phyloP scores from a whole-genome alignment of 2,888 invertebrate genomes.

The Labia minor region DNA sequence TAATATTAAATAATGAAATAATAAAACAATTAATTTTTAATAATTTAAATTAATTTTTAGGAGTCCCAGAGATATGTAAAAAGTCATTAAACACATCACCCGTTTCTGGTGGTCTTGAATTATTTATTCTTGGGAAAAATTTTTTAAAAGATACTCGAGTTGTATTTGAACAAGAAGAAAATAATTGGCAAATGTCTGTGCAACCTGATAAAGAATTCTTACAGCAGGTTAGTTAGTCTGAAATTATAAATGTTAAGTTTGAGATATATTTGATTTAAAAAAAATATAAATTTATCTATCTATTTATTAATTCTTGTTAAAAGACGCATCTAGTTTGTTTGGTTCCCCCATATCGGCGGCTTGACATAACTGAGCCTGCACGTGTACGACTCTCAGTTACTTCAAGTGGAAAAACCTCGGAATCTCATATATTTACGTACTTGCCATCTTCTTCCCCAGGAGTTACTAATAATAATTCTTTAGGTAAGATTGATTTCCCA shows the following conservation, averaged over 20 bases:
- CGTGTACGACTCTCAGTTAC: constrained; percentile 66
- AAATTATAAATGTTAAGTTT: no score
- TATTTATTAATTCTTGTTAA: no score
- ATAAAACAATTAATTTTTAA: constrained; percentile 19
- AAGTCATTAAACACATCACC: constrained; percentile 73
- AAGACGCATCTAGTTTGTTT: constrained; percentile 82
- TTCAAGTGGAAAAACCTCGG: constrained; percentile 77
- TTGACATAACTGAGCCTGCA: constrained; percentile 58
- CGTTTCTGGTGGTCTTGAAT: constrained; percentile 67
- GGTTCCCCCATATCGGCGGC: constrained; percentile 63
- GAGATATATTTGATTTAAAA: no score
- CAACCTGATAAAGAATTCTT: constrained; percentile 78
- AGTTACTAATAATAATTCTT: background rate
- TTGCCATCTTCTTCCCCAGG: constrained; percentile 41
- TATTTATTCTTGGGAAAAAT: constrained; percentile 83
- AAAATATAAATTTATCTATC: constrained; percentile 19
- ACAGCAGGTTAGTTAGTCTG: constrained; percentile 52
- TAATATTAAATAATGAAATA: constrained; percentile 17
- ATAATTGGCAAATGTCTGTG: constrained; percentile 67
- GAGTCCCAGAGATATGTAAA: constrained; percentile 83
- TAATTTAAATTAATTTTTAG: constrained; percentile 50
- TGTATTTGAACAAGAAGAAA: constrained; percentile 49
- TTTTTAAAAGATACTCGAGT: constrained; percentile 83
- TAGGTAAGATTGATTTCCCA: background rate
- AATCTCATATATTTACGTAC: constrained; percentile 74